Conservation (phyloP, 2,113 vertebrate species). For the Neogobius melanostomus region DNA sequence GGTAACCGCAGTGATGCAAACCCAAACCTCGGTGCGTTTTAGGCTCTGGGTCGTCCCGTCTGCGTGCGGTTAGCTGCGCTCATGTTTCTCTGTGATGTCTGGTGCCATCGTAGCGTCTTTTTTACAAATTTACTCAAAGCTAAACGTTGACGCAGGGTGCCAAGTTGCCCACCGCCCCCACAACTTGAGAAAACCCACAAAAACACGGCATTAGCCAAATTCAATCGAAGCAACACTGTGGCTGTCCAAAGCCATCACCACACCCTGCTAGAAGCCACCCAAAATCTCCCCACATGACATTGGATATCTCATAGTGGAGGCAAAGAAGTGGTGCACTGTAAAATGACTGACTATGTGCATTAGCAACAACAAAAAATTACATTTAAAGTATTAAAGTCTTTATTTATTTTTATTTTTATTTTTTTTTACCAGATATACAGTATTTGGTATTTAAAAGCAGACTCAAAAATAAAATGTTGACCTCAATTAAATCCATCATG, state of each 20-base stretch:
- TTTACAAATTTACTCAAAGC: constrained; percentile 11
- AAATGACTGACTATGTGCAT: neutral
- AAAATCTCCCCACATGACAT: constrained; percentile 45
- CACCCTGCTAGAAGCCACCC: constrained; percentile 48
- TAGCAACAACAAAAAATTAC: too few relatives aligned
- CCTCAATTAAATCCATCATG: too few relatives aligned
- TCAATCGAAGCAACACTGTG: constrained; percentile 51
- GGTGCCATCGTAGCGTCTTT: constrained; percentile 50
- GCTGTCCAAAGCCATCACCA: constrained; percentile 55
- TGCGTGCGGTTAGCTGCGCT: constrained; percentile 33
- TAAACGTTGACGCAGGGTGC: constrained; percentile 36
- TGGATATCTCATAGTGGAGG: constrained; percentile 40
- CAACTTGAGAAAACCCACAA: constrained; percentile 58
- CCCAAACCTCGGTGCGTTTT: constrained; percentile 57
- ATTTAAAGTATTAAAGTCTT: too few relatives aligned
- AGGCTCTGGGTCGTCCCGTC: constrained; percentile 57
- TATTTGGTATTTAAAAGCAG: too few relatives aligned
- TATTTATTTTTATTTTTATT: too few relatives aligned
- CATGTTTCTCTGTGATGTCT: constrained; percentile 49
- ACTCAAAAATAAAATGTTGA: too few relatives aligned
- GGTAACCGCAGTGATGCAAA: constrained; percentile 59
- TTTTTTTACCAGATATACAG: too few relatives aligned
- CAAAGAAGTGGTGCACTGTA: constrained; percentile 33
- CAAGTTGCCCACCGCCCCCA: neutral
- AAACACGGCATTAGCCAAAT: constrained; percentile 67